These are phyloP conservation scores for Yasuhikotakia modesta DNA, from an alignment of 2,797 vertebrate species.

Conservation along the genomic window DNA sequence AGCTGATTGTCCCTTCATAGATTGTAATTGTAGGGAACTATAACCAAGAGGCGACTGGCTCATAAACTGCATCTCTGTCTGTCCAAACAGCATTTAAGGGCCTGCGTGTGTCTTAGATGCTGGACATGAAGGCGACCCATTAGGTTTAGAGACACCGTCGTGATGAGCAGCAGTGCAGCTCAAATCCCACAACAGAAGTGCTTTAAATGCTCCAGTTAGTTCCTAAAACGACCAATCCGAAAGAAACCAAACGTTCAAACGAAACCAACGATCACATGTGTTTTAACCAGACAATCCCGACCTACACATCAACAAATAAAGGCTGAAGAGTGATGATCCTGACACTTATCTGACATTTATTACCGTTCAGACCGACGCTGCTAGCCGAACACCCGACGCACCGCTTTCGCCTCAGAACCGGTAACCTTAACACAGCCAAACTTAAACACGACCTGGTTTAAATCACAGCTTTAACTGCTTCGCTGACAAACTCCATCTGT, in stretches of 20 bases:
- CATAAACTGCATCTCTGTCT: too few species aligned
- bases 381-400: slow-evolving; percentile 1
- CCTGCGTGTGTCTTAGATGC: neutral
- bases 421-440: neutral
- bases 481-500: neutral
- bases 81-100: neutral
- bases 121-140: neutral
- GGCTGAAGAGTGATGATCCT: neutral
- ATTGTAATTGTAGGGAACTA: too few species aligned
- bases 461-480: neutral
- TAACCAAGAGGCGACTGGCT: neutral
- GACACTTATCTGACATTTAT: slow-evolving; percentile 42
- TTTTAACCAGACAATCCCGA: neutral
- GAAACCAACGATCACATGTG: neutral
- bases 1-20: too few species aligned
- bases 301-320: neutral
- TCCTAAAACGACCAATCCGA: neutral
- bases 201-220: slow-evolving; percentile 1
- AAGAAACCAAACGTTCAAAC: neutral
- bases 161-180: neutral
- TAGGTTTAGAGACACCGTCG: neutral
- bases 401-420: neutral
- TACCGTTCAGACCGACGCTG: neutral
- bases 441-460: neutral
- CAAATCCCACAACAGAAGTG: neutral